Percentiles rank a stretch among this genome's conserved stretches.
phyloP scores from a whole-genome alignment of 2,888 invertebrate species.

The Drosophila nigricruria region DNA sequence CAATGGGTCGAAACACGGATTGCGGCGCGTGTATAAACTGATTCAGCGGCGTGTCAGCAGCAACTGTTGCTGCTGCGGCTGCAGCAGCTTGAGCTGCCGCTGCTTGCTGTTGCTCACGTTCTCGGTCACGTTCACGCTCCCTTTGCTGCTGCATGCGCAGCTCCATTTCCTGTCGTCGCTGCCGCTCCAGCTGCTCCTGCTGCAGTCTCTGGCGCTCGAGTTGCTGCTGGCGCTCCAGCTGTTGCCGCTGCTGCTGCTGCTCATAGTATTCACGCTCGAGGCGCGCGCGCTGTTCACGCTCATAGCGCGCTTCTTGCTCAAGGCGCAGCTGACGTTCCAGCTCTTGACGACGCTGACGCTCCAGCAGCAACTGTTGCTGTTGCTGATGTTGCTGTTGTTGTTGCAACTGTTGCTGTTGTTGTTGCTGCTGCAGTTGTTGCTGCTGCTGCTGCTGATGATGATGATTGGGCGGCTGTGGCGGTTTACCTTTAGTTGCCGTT shows the following conservation, averaged over 20 bases:
- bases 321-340: slow-evolving; percentile 68
- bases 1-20: slow-evolving; percentile 89
- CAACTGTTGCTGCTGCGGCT: slow-evolving; percentile 83
- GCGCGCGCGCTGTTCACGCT: slow-evolving; percentile 72
- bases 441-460: slow-evolving; percentile 86
- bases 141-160: slow-evolving; percentile 56
- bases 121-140: slow-evolving; percentile 27
- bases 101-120: slow-evolving; percentile 14
- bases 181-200: slow-evolving; percentile 72
- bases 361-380: slow-evolving; percentile 50
- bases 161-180: slow-evolving; percentile 84
- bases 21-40: slow-evolving; percentile 92
- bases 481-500: slow-evolving; percentile 84
- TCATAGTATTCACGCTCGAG: slow-evolving; percentile 85
- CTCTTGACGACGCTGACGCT: slow-evolving; percentile 85
- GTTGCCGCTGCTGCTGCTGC: slow-evolving; percentile 72
- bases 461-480: slow-evolving; percentile 85
- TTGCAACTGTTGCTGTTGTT: slow-evolving; percentile 79
- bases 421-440: slow-evolving; percentile 34
- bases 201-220: slow-evolving; percentile 67
- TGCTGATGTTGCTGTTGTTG: slow-evolving; percentile 72
- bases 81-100: slow-evolving; percentile 83
- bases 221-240: slow-evolving; percentile 65
- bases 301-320: slow-evolving; percentile 70
- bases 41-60: slow-evolving; percentile 86